Evolutionary conservation across 2,113 vertebrate genomes (phyloP).

Genomic region (Hystrix brachyura): DNA sequence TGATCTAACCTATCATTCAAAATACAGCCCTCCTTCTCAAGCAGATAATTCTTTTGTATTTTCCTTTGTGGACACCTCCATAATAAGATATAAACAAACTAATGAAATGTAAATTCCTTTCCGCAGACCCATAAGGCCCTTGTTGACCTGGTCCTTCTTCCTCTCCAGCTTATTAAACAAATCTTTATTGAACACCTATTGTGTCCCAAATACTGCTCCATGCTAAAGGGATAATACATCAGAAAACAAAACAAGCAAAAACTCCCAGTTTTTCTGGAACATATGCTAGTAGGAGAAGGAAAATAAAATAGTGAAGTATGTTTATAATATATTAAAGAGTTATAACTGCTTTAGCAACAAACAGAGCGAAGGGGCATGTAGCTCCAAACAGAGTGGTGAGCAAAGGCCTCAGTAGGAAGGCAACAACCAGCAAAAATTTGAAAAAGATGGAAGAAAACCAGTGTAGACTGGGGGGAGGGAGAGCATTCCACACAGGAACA

Average conservation of each 20-base stretch:
- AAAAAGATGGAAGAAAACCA: background rate
- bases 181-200: background rate
- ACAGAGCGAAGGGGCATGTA: background rate
- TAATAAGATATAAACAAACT: background rate
- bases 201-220: background rate
- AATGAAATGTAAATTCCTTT: background rate
- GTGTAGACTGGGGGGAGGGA: background rate
- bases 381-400: background rate
- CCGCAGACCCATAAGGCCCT: background rate
- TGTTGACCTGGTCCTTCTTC: background rate
- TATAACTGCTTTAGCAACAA: background rate
- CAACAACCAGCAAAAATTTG: background rate
- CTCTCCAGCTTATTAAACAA: background rate
- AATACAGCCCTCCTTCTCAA: background rate
- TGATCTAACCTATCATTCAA: background rate
- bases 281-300: background rate
- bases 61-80: background rate
- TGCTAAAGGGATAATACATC: background rate
- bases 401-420: background rate
- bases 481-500: background rate
- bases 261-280: background rate
- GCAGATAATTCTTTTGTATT: background rate
- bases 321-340: background rate
- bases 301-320: background rate
- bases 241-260: constrained; percentile 18